Conservation (phyloP, 2,888 invertebrate species). For the Nomada flava region DNA sequence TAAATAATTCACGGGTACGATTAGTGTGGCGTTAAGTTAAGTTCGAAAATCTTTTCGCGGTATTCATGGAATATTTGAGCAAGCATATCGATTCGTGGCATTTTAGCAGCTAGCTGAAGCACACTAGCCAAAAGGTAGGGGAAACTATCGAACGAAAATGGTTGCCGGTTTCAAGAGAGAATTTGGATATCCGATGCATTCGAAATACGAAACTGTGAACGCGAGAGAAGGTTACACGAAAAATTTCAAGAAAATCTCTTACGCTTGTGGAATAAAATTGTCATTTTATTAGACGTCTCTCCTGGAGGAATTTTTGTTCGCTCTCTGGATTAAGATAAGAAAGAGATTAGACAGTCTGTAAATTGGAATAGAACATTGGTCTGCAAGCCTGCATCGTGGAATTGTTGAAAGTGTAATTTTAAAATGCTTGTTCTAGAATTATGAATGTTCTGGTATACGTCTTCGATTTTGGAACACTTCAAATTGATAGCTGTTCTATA, state of each 20-base stretch:
- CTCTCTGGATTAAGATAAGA: not conserved
- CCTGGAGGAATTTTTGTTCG: not conserved
- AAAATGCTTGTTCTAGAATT: no score
- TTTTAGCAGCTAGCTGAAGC: conserved; percentile 15
- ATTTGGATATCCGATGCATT: conserved; percentile 36
- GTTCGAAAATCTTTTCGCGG: conserved; percentile 34
- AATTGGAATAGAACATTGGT: no score
- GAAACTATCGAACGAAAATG: conserved; percentile 28
- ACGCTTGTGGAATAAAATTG: not conserved
- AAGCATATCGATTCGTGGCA: conserved; percentile 34
- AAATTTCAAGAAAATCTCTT: conserved; percentile 8
- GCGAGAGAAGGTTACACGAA: conserved; percentile 10
- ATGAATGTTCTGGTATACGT: no score
- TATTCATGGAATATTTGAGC: conserved; percentile 53
- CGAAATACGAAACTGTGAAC: conserved; percentile 16
- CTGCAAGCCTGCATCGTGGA: no score
- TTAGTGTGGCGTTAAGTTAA: conserved; percentile 30
- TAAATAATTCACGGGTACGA: conserved; percentile 41
- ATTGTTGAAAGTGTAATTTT: no score
- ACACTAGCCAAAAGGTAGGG: not conserved
- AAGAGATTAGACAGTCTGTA: no score
- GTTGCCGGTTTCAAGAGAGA: not conserved
- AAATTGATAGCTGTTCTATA: no score
- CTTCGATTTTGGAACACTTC: no score
- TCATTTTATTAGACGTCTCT: not conserved